phyloP scores from a whole-genome alignment of 2,113 vertebrate species.

The Callionymus lyra region DNA sequence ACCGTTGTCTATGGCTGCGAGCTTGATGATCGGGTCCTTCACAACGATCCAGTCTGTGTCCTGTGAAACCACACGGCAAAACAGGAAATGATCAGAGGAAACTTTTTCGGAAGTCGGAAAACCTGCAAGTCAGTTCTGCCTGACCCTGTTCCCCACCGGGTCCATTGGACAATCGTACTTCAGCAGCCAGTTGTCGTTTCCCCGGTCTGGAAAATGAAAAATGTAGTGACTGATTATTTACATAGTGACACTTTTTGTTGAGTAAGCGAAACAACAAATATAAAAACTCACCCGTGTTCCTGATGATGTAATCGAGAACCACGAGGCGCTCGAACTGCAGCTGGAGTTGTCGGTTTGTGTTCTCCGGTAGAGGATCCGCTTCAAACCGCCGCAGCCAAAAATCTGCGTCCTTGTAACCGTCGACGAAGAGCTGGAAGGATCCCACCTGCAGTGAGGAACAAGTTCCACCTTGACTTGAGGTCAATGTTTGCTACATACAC shows the following conservation, averaged over 20 bases:
- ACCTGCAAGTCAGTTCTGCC: constrained; percentile 3
- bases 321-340: constrained; percentile 92
- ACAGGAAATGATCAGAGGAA: too few relatives aligned
- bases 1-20: constrained; percentile 96
- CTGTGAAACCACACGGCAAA: constrained; percentile 53
- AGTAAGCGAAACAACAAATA: too few relatives aligned
- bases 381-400: constrained; percentile 95
- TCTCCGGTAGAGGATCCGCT: constrained; percentile 90
- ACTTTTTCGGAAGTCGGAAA: too few relatives aligned
- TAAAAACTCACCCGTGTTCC: constrained; percentile 83
- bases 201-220: constrained; percentile 73
- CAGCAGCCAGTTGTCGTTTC: constrained; percentile 97
- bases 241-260: too few relatives aligned
- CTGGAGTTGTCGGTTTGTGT: constrained; percentile 93
- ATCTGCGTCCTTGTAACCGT: constrained; percentile 91
- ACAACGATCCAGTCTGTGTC: constrained; percentile 58
- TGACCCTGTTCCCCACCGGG: constrained; percentile 69
- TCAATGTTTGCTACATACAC: too few relatives aligned
- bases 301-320: constrained; percentile 90
- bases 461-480: not conserved
- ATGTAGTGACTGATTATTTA: too few relatives aligned
- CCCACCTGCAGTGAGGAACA: constrained; percentile 72
- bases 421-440: constrained; percentile 95
- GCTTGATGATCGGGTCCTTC: constrained; percentile 68
- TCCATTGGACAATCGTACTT: constrained; percentile 83